Percentiles rank a stretch among this genome's conserved stretches.
phyloP scores from a whole-genome alignment of 2,888 invertebrate species.

The Cephus runcator region DNA sequence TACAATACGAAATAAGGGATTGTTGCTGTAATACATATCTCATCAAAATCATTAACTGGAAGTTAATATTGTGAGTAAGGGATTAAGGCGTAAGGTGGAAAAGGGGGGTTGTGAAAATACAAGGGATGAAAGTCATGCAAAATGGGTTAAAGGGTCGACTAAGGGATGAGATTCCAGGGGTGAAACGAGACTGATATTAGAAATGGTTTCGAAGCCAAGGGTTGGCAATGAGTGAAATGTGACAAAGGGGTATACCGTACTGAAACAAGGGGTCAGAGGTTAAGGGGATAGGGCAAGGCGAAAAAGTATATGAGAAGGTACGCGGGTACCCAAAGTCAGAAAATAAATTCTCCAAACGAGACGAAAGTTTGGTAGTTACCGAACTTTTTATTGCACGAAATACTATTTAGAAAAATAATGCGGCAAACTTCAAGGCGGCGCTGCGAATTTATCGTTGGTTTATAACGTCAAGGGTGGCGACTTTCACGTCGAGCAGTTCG shows the following conservation, averaged over 20 bases:
- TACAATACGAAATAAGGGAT: background rate
- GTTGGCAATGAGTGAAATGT: conserved; percentile 27
- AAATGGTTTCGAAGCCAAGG: background rate
- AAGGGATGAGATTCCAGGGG: conserved; percentile 5
- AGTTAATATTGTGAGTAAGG: conserved; percentile 35
- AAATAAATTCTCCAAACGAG: conserved; percentile 59
- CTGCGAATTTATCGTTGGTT: conserved; percentile 41
- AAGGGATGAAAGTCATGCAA: conserved; percentile 33
- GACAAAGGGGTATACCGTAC: conserved; percentile 26
- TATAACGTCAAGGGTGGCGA: conserved; percentile 27
- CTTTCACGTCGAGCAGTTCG: background rate
- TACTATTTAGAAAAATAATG: conserved; percentile 61
- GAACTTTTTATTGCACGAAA: conserved; percentile 57
- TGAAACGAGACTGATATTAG: conserved; percentile 18
- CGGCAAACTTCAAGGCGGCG: conserved; percentile 44
- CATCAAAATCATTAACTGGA: conserved; percentile 46
- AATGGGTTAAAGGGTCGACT: conserved; percentile 22
- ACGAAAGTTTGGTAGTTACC: conserved; percentile 57
- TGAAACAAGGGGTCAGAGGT: conserved; percentile 23
- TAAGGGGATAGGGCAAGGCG: conserved; percentile 28
- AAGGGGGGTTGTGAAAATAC: conserved; percentile 20
- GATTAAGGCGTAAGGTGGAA: conserved; percentile 23
- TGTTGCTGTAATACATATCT: conserved; percentile 21
- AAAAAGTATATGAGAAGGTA: conserved; percentile 21
- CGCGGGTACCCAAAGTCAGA: conserved; percentile 39